phyloP scores from a whole-genome alignment of 1,140 invertebrate genomes.

The Drosophila orena region DNA sequence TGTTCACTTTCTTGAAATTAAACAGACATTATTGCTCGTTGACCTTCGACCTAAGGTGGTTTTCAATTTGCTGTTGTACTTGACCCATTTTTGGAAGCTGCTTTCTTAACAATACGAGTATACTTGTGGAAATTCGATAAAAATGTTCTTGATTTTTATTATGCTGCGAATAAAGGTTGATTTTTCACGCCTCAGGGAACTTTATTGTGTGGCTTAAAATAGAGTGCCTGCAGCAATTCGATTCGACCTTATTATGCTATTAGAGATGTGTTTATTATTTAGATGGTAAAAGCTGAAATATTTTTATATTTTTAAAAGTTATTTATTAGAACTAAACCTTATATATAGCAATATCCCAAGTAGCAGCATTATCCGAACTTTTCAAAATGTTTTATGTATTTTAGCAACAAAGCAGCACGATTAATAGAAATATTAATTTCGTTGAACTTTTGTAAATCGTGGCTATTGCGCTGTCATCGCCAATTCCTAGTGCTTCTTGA shows the following conservation, averaged over 20 bases:
- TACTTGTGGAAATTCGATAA: slow-evolving; percentile 28
- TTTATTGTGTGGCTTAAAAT: slow-evolving; percentile 31
- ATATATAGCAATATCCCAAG: too few species aligned
- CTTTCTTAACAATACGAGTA: slow-evolving; percentile 27
- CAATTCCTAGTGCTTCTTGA: slow-evolving; percentile 4
- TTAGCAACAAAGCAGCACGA: too few species aligned
- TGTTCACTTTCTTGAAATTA: not conserved
- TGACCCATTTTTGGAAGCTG: slow-evolving; percentile 41
- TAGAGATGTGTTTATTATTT: slow-evolving; percentile 14
- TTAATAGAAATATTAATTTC: too few species aligned
- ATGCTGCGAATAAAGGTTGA: not conserved
- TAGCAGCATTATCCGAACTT: too few species aligned
- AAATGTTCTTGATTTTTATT: slow-evolving; percentile 28
- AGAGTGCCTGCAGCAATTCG: slow-evolving; percentile 17
- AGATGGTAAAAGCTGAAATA: not conserved
- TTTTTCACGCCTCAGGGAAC: slow-evolving; percentile 23
- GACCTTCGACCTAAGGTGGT: slow-evolving; percentile 15
- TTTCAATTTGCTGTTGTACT: slow-evolving; percentile 3
- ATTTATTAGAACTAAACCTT: too few species aligned
- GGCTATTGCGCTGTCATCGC: not conserved
- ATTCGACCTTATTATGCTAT: slow-evolving; percentile 14
- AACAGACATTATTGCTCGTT: slow-evolving; percentile 9
- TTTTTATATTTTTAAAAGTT: too few species aligned
- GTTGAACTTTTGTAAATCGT: not conserved
- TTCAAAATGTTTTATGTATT: too few species aligned